A percentile compares a stretch with the other conserved stretches of the same genome.
phyloP scores from a whole-genome alignment of 2,113 vertebrate species.

The Ailuropoda melanoleuca region DNA sequence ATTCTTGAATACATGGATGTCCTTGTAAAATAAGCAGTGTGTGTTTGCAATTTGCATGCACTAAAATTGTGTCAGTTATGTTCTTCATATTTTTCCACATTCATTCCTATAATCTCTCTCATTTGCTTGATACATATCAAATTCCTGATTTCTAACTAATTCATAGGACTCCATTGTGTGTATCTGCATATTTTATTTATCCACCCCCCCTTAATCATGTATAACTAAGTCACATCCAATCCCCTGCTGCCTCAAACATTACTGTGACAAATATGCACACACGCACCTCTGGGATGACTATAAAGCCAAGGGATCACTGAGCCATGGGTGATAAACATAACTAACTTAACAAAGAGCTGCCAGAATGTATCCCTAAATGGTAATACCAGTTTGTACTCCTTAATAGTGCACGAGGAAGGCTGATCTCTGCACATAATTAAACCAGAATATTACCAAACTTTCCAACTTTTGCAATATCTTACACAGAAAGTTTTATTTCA shows the following conservation, averaged over 20 bases:
- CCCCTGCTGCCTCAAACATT: background rate
- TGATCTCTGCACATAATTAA: background rate
- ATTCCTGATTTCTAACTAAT: slow-evolving; percentile 27
- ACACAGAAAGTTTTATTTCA: background rate
- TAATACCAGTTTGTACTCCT: background rate
- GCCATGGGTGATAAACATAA: background rate
- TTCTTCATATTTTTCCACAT: background rate
- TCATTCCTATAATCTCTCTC: background rate
- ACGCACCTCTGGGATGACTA: background rate
- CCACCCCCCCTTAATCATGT: background rate
- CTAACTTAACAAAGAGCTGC: background rate
- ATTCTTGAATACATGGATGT: background rate
- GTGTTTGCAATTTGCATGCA: background rate
- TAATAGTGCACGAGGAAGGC: background rate
- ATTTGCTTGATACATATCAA: background rate
- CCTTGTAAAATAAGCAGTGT: background rate
- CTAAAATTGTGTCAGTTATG: background rate
- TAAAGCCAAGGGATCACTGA: background rate
- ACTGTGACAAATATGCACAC: background rate
- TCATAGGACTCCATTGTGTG: background rate
- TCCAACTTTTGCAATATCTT: background rate
- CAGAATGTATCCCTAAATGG: background rate
- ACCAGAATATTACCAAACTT: background rate
- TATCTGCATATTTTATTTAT: slow-evolving; percentile 5
- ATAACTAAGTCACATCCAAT: background rate